phyloP scores from a whole-genome alignment of 2,888 invertebrate species.

The Pseudolycoriella hygida region DNA sequence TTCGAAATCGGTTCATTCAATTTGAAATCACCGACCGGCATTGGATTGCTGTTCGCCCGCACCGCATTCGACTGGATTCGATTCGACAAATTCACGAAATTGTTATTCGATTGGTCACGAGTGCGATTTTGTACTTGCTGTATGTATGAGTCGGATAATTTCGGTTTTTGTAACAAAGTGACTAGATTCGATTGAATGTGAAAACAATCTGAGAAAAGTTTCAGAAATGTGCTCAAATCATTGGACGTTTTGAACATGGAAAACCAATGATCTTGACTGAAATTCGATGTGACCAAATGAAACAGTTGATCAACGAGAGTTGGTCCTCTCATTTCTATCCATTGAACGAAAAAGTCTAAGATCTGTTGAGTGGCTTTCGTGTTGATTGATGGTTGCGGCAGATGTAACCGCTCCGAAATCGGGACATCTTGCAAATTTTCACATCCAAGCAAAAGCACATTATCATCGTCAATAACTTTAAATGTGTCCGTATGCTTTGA shows the following conservation, averaged over 20 bases:
- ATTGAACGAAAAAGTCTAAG: slow-evolving; percentile 65
- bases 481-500: slow-evolving; percentile 70
- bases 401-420: slow-evolving; percentile 43
- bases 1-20: slow-evolving; percentile 27
- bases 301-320: slow-evolving; percentile 77
- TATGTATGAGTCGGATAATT: slow-evolving; percentile 38
- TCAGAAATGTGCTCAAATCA: slow-evolving; percentile 77
- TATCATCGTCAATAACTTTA: slow-evolving; percentile 63
- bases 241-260: slow-evolving; percentile 81
- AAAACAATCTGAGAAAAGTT: slow-evolving; percentile 87
- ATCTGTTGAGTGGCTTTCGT: slow-evolving; percentile 67
- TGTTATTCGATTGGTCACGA: slow-evolving; percentile 24
- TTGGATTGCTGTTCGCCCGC: slow-evolving; percentile 13
- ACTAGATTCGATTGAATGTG: slow-evolving; percentile 86
- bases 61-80: slow-evolving; percentile 6
- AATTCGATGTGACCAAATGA: slow-evolving; percentile 57
- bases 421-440: slow-evolving; percentile 48
- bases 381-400: slow-evolving; percentile 63
- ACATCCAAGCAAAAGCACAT: slow-evolving; percentile 56
- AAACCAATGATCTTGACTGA: slow-evolving; percentile 61
- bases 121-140: slow-evolving; percentile 27
- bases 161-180: slow-evolving; percentile 60
- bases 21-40: slow-evolving; percentile 21
- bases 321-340: slow-evolving; percentile 65
- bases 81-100: background rate